These are phyloP conservation scores for Cuniculus paca DNA, from an alignment of 2,797 vertebrate genomes.

Conservation along the genomic window DNA sequence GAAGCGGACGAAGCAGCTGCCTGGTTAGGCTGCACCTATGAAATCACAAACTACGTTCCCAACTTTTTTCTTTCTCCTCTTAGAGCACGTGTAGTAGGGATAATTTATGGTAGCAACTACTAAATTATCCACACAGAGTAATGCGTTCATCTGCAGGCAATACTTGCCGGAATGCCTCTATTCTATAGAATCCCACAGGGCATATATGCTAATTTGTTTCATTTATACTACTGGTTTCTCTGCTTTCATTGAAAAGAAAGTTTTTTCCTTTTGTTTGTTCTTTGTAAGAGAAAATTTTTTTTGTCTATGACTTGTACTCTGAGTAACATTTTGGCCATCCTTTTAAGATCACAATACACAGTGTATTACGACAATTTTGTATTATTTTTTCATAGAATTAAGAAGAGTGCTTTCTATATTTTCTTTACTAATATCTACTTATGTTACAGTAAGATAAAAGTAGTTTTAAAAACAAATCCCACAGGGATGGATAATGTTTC, in stretches of 20 bases:
- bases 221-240: not conserved
- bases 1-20: not conserved
- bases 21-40: not conserved
- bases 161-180: not conserved
- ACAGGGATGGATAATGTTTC: not conserved
- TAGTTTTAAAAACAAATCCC: too few species aligned
- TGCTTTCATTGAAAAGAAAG: too few species aligned
- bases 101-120: not conserved
- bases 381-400: not conserved
- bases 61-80: not conserved
- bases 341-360: not conserved
- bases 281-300: not conserved
- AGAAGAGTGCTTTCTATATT: too few species aligned
- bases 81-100: not conserved
- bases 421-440: too few species aligned
- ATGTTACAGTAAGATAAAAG: too few species aligned
- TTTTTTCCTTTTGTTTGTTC: too few species aligned
- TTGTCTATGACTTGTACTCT: not conserved
- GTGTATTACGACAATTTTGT: not conserved
- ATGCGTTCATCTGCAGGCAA: not conserved
- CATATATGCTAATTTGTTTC: not conserved
- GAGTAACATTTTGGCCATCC: not conserved
- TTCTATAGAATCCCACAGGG: not conserved
- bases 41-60: not conserved
- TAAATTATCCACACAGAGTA: not conserved